Conservation (phyloP, 2,113 vertebrate genomes). For the Anarhynchus alexandrinus region DNA sequence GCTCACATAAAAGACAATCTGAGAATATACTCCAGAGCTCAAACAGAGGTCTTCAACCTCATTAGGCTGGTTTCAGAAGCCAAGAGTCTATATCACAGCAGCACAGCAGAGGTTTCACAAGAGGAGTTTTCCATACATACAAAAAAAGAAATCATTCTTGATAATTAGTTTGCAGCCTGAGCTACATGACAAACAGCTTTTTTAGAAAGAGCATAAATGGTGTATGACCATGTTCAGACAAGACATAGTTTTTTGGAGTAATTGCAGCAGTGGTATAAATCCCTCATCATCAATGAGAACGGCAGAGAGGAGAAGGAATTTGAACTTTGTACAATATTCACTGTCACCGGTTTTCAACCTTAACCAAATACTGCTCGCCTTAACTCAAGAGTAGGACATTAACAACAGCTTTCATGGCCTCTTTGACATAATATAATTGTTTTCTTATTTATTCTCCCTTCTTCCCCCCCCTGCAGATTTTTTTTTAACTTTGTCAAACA, state of each 20-base stretch:
- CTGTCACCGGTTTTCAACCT: not conserved
- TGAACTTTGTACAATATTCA: not conserved
- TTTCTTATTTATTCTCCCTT: not conserved
- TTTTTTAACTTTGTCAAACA: not conserved
- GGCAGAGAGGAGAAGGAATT: not conserved
- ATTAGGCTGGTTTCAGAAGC: constrained; percentile 55
- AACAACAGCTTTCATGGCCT: not conserved
- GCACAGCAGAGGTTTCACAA: constrained; percentile 15
- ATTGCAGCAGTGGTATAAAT: not conserved
- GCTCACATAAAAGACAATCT: constrained; percentile 42
- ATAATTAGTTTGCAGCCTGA: constrained; percentile 10
- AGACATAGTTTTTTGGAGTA: not conserved
- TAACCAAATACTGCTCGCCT: fast-evolving
- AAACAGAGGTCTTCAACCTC: constrained; percentile 56
- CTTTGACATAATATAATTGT: not conserved
- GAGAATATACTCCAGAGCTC: constrained; percentile 23
- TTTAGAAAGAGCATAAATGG: not conserved
- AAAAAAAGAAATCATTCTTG: not conserved
- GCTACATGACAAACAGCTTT: not conserved
- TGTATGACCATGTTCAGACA: not conserved
- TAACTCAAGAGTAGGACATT: not conserved
- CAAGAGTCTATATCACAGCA: not conserved
- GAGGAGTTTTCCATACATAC: not conserved
- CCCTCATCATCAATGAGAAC: not conserved
- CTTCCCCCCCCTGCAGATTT: not conserved